Conservation (phyloP, 2,113 vertebrate species). For the Cervus canadensis region DNA sequence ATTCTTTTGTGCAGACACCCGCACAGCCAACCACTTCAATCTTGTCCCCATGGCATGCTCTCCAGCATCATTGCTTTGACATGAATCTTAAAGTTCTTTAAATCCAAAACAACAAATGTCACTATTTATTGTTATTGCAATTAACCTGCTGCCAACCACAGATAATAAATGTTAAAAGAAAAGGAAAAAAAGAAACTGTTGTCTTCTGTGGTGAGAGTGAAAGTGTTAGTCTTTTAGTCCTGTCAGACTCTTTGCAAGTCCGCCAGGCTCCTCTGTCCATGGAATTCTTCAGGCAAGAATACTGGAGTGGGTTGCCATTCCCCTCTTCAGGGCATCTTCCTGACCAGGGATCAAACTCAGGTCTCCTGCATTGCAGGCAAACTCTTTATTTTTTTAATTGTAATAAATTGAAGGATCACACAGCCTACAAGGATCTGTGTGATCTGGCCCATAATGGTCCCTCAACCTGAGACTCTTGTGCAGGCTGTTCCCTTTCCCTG, state of each 20-base stretch:
- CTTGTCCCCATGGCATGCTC: background rate
- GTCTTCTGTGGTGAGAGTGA: background rate
- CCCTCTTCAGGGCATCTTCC: background rate
- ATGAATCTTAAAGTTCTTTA: background rate
- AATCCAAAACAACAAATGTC: background rate
- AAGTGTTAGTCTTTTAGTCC: background rate
- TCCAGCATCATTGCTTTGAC: background rate
- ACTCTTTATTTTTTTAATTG: background rate
- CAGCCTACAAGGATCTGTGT: background rate
- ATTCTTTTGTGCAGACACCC: background rate
- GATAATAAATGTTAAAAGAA: background rate
- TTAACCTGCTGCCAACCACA: background rate
- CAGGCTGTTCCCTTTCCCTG: background rate
- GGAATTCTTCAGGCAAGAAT: background rate
- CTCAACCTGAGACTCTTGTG: background rate
- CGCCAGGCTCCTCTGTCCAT: background rate
- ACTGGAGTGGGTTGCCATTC: background rate
- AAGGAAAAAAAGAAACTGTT: background rate
- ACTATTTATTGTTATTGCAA: background rate
- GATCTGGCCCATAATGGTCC: background rate
- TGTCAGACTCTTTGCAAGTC: background rate
- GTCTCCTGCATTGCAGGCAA: background rate
- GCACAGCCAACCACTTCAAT: background rate
- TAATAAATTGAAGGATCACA: background rate
- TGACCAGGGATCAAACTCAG: background rate